Evolutionary conservation across 1,140 invertebrate species (phyloP), one percentile per base, ranked within the genome.

Genomic region (Aphaenogaster ashmeadi): DNA sequence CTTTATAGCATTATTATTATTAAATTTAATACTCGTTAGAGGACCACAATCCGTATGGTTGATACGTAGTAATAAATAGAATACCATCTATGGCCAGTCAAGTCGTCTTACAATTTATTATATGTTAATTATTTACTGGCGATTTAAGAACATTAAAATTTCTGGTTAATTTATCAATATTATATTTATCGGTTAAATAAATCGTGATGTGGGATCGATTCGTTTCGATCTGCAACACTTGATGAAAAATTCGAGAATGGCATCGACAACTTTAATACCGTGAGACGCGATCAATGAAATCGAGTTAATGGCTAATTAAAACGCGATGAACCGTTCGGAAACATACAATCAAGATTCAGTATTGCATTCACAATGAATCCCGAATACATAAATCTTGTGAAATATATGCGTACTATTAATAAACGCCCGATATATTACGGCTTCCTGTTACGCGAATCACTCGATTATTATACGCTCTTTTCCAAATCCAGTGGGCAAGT

Each of bases 221-320:
- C n/a, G 0, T 15, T 69, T 69, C 4, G 13, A 69, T 47, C 0
- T 8, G n/a, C 11, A 11, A 27, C 11, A 27, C 11, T 21, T 69
- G 21, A 69, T 8, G n/a, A 47, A 47, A 18, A 69, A 69, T 69
- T 69, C n/a, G 41, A 47, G 21, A 69, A 69, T 47, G 27, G 66
- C n/a, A 69, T 27, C 66, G 41, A 9, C 41, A 15, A 69, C 41
- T 69, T 69, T 69, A 21, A 41, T 41, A 47, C 21, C 66, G 5
- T 18, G 66, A 69, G 41, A 47, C 41, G 21, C n/a, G 41, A 69
- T 69, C 41, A 47, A 69, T 69, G 47, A 47, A 69, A 69, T 47
- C 66, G 21, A 69, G 41, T 69, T 69, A 69, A 47, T 27, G 66
- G 41, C 7, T 47, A 69, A 69, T 69, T 69, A 69, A 69, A 69